Conservation (phyloP, 2,113 vertebrate species). For the Mystacornis crossleyi region DNA sequence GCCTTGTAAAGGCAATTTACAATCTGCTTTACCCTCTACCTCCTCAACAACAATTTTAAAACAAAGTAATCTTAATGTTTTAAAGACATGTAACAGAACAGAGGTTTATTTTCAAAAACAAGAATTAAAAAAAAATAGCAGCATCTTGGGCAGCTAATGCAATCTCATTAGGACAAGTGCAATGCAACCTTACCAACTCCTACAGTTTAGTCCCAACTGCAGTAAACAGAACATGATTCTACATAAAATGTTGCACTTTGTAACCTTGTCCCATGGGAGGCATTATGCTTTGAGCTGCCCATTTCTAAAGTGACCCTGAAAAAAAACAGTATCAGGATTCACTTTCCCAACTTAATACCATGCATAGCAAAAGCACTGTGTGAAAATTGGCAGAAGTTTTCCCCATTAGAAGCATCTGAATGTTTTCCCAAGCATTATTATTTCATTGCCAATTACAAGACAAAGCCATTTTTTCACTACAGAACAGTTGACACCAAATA, state of each 20-base stretch:
- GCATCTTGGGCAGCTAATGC: conserved; percentile 84
- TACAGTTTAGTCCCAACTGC: conserved; percentile 11
- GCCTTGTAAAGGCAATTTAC: conserved; percentile 81
- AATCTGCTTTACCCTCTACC: conserved; percentile 69
- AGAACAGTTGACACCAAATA: conserved; percentile 75
- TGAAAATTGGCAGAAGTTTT: conserved; percentile 73
- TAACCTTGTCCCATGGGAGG: conserved; percentile 75
- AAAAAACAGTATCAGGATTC: conserved; percentile 50
- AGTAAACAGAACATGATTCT: not conserved
- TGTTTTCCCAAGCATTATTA: conserved; percentile 72
- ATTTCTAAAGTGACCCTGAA: conserved; percentile 72
- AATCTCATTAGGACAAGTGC: conserved; percentile 77
- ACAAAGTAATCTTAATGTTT: conserved; percentile 77
- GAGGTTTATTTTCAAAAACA: conserved; percentile 74
- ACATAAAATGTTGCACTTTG: conserved; percentile 68
- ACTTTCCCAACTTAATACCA: conserved; percentile 74
- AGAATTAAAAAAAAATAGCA: conserved; percentile 77
- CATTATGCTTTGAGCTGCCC: conserved; percentile 76
- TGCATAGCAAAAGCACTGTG: conserved; percentile 80
- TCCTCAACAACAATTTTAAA: conserved; percentile 75
- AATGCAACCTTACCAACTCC: conserved; percentile 37
- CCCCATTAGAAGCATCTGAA: conserved; percentile 75
- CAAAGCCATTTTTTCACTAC: conserved; percentile 74
- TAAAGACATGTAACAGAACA: conserved; percentile 81
- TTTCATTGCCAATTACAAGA: conserved; percentile 75